Evolutionary conservation across 1,140 invertebrate genomes (phyloP), one percentile per base, ranked within the genome.

Genomic region (Proctacanthus coquilletti): DNA sequence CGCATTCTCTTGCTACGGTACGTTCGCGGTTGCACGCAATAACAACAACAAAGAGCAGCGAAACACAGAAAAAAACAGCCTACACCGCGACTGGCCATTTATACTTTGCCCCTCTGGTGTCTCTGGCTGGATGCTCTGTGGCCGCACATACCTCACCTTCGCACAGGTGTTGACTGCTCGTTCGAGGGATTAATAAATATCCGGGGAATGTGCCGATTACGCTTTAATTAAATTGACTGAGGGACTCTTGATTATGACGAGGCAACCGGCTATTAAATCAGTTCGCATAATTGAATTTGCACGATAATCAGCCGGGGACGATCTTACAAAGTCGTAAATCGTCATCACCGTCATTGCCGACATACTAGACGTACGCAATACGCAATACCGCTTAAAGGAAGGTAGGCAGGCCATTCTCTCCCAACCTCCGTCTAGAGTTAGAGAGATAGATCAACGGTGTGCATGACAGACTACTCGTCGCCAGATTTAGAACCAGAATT

Each of bases 401-500:
- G n/a, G n/a, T n/a, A n/a, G n/a, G n/a, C n/a, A n/a, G n/a, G n/a
- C n/a, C n/a, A n/a, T n/a, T n/a, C n/a, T n/a, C n/a, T n/a, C n/a
- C n/a, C n/a, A n/a, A n/a, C n/a, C n/a, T n/a, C n/a, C n/a, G n/a
- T n/a, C n/a, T n/a, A n/a, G n/a, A n/a, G n/a, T n/a, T n/a, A n/a
- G n/a, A n/a, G n/a, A n/a, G n/a, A n/a, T 27, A 27, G 23, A 27
- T 27, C 23, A 13, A 27, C 13, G 8, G 23, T 13, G 23, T 19
- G 34, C 34, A 35, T 35, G 34, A 35, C 34, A 35, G 34, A 35
- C 18, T 35, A 21, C 18, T 35, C 34, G 18, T 20, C 15, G 18
- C 15, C 34, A 35, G 34, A 35, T 35, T 19, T 35, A 21, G 34
- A 35, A 35, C 21, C 34, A 6, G 34, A 35, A 14, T 35, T 21